phyloP scores from a whole-genome alignment of 2,797 vertebrate genomes.

The Amniataba percoides region DNA sequence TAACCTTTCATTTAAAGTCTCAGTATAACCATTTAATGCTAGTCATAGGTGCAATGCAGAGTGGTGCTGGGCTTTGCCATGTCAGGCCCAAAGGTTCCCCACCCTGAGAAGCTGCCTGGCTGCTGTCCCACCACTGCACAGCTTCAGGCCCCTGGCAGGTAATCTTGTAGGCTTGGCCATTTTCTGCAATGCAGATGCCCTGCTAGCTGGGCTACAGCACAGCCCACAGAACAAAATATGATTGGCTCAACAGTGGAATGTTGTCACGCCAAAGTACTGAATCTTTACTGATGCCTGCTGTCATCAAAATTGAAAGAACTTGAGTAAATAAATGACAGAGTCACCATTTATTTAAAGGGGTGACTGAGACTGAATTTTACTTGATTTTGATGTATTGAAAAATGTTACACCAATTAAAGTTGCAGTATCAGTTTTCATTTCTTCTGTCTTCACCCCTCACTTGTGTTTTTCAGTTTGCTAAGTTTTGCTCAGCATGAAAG shows the following conservation, averaged over 20 bases:
- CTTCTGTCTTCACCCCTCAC: no score
- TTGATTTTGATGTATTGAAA: no score
- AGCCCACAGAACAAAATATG: not conserved
- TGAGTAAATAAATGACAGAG: no score
- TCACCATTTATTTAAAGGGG: no score
- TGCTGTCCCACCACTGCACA: constrained; percentile 75
- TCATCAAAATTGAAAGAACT: not conserved
- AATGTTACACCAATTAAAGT: no score
- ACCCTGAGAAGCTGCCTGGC: constrained; percentile 82
- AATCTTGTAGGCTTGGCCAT: constrained; percentile 80
- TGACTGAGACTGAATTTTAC: no score
- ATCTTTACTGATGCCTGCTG: not conserved
- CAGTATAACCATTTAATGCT: not conserved
- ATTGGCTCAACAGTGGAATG: not conserved
- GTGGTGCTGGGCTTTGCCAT: constrained; percentile 78
- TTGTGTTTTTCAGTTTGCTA: no score
- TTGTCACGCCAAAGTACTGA: no score
- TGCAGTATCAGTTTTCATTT: no score
- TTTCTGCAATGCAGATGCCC: constrained; percentile 68
- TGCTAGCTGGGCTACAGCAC: constrained; percentile 70
- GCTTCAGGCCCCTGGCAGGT: constrained; percentile 84
- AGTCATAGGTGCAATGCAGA: constrained; percentile 37
- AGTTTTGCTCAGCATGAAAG: no score
- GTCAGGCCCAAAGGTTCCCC: constrained; percentile 80
- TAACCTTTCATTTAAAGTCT: not conserved